Evolutionary conservation across 2,888 invertebrate species (phyloP), one percentile per base, ranked within the genome.

Genomic region (Hirtodrosophila confusa): DNA sequence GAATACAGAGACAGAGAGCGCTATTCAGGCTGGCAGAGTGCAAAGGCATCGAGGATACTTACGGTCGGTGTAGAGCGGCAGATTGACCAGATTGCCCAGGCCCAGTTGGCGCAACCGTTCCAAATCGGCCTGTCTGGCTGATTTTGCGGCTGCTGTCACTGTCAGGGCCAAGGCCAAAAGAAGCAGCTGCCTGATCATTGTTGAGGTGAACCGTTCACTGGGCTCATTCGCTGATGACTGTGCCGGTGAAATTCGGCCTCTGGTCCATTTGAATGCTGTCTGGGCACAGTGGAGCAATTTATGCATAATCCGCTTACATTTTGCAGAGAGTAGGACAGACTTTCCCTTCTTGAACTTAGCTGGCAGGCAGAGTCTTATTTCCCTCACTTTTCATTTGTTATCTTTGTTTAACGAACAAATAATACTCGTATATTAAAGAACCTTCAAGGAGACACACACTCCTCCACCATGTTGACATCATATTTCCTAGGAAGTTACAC

Each of bases 51-150:
- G 17, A 17, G 17, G 17, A 17, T 2, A 75, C 90, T 84, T 63
- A 90, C 89, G 78, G 67, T 90, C 89, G 39, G 58, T 89, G 54
- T 89, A 90, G 8, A 72, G 64, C 11, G 78, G 76, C 53, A 82
- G 67, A 31, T 72, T 77, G 45, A 89, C 27, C 10, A 87, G 44
- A 63, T 90, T 90, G 29, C 80, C 74, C 24, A 89, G 39, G 0
- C 89, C 89, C 43, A 88, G 36, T 56, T 57, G 69, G 31, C 66
- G 66, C 10, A 88, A 39, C 27, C 75, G 66, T 6, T 77, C 63
- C 5, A 80, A n/a, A 10, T 55, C 29, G n/a, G 29, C 10, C 24
- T 44, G 47, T 3, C 56, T 9, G 0, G 12, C 29, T 27, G 9
- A 8, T 56, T n/a, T 39, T 31, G 35, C 24, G 36, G 49, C 33